Evolutionary conservation across 2,888 invertebrate genomes (phyloP).

Genomic region (Allacma fusca): DNA sequence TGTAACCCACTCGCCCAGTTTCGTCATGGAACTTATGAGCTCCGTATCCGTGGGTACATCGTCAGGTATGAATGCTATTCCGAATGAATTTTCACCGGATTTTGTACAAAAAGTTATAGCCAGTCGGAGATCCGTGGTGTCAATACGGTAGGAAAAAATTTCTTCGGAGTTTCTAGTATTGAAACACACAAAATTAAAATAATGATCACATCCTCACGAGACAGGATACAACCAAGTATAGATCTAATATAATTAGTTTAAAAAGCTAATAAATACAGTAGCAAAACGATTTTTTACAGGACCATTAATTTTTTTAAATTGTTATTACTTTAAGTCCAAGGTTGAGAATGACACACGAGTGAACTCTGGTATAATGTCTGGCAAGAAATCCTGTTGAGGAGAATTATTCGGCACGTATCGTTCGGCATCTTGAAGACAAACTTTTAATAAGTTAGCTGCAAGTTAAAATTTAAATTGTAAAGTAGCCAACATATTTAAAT

Average conservation of each 20-base stretch:
- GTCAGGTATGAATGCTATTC: background rate
- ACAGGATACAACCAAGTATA: too few species aligned
- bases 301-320: too few species aligned
- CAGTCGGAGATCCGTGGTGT: background rate
- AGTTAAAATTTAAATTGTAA: background rate
- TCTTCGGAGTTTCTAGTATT: background rate
- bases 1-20: background rate
- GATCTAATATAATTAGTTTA: too few species aligned
- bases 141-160: constrained; percentile 2
- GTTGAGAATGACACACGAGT: background rate
- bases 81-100: background rate
- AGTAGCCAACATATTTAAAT: too few species aligned
- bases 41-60: background rate
- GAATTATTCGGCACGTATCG: background rate
- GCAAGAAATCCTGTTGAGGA: background rate
- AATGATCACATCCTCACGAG: too few species aligned
- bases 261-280: too few species aligned
- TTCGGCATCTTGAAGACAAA: background rate
- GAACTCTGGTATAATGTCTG: background rate
- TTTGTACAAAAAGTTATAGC: background rate
- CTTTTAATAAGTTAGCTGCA: background rate
- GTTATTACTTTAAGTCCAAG: background rate
- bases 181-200: too few species aligned
- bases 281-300: too few species aligned
- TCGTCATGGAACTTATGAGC: background rate